Evolutionary conservation across 2,888 invertebrate genomes (phyloP).

Genomic region (Morpho helenor): DNA sequence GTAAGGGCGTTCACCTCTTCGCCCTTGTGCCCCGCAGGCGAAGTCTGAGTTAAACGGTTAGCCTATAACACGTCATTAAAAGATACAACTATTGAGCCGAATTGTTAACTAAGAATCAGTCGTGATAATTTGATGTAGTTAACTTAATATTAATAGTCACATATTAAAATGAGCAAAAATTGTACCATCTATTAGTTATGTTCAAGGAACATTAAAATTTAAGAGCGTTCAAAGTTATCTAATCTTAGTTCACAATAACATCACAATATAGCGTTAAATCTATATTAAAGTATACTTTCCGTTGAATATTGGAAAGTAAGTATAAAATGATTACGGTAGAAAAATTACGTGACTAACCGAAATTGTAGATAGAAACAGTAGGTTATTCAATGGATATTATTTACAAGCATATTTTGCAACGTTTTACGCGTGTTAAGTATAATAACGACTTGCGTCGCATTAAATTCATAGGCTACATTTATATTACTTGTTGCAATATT

Average conservation of each 20-base stretch:
- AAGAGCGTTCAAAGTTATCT: constrained; percentile 14
- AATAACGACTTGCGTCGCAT: constrained; percentile 14
- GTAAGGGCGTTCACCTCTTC: no score
- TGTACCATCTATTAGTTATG: constrained; percentile 5
- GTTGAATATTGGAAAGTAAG: constrained; percentile 1
- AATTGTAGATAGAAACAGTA: background rate
- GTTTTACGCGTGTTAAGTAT: constrained; percentile 17
- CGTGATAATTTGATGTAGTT: constrained; percentile 25
- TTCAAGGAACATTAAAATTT: constrained; percentile 27
- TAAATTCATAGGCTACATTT: constrained; percentile 19
- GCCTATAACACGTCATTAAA: no score
- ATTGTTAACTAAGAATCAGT: constrained; percentile 32
- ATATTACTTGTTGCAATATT: constrained; percentile 36
- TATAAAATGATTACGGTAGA: constrained; percentile 5
- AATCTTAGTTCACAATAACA: constrained; percentile 1
- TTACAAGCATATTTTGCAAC: constrained; percentile 26
- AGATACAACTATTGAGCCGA: constrained; percentile 41
- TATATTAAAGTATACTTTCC: no score
- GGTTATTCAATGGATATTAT: background rate
- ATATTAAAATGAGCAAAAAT: background rate
- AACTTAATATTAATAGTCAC: background rate
- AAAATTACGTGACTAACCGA: constrained; percentile 4
- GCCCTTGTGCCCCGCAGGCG: no score
- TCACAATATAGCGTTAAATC: background rate
- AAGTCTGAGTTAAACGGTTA: no score